A percentile compares a stretch with the other conserved stretches of the same genome.
Conservation (phyloP, 2,113 vertebrate genomes). For the Polypterus senegalus region DNA sequence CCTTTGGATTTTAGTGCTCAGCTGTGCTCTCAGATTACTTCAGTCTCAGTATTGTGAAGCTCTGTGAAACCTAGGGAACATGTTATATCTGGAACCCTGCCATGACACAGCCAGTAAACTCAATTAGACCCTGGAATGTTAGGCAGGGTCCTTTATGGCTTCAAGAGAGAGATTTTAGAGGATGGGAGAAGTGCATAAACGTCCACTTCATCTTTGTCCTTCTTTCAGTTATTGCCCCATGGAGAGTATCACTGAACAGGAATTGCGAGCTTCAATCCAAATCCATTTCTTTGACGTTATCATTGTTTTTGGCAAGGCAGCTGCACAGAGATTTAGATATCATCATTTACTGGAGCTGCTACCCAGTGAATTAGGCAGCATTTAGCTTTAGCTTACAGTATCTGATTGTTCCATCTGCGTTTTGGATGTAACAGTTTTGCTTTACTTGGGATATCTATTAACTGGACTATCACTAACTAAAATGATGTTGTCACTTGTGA, state of each 20-base stretch:
- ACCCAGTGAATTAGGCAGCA: constrained; percentile 21
- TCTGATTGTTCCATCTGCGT: too few species aligned
- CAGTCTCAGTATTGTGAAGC: constrained; percentile 11
- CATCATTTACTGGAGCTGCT: constrained; percentile 39
- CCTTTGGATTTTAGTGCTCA: constrained; percentile 25
- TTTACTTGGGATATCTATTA: too few species aligned
- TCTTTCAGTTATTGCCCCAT: not conserved
- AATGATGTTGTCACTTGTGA: too few species aligned
- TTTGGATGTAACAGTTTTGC: too few species aligned
- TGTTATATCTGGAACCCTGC: constrained; percentile 27
- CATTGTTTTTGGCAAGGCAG: constrained; percentile 40
- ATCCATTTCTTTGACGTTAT: constrained; percentile 25
- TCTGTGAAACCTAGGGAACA: constrained; percentile 17
- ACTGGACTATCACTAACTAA: too few species aligned
- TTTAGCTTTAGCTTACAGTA: not conserved
- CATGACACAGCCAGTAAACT: constrained; percentile 23
- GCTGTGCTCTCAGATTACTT: constrained; percentile 23
- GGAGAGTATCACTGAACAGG: constrained; percentile 4
- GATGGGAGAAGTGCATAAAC: constrained; percentile 5
- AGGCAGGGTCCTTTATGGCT: constrained; percentile 6
- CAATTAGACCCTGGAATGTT: constrained; percentile 19
- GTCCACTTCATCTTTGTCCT: constrained; percentile 5
- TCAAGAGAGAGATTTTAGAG: constrained; percentile 1
- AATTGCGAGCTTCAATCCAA: constrained; percentile 20
- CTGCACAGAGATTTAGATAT: constrained; percentile 49